These are phyloP conservation scores for Thereva unica DNA, from an alignment of 2,888 invertebrate genomes.

Conservation along the genomic window DNA sequence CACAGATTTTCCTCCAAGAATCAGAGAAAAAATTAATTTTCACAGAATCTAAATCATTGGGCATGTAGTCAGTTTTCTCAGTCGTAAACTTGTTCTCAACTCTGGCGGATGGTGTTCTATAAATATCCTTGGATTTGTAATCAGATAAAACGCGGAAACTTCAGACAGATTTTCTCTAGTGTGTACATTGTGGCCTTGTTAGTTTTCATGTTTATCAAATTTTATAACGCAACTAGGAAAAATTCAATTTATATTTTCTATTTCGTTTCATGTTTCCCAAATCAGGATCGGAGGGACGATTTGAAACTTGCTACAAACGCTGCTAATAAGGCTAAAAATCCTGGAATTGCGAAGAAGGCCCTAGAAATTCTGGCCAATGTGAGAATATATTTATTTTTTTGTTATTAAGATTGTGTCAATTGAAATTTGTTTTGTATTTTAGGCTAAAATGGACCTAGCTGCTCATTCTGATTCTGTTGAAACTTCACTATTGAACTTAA, in stretches of 20 bases:
- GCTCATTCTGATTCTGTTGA: slow-evolving; percentile 55
- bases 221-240: background rate
- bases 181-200: slow-evolving; percentile 5
- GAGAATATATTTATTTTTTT: slow-evolving; percentile 18
- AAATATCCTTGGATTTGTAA: slow-evolving; percentile 22
- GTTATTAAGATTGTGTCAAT: background rate
- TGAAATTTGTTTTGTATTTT: slow-evolving; percentile 23
- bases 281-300: slow-evolving; percentile 44
- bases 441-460: slow-evolving; percentile 56
- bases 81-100: slow-evolving; percentile 8
- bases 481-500: slow-evolving; percentile 53
- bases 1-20: too few species aligned
- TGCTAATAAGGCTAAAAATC: slow-evolving; percentile 42
- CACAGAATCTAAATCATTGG: slow-evolving; percentile 4
- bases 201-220: slow-evolving; percentile 5
- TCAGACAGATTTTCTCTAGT: background rate
- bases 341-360: slow-evolving; percentile 41
- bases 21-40: too few species aligned
- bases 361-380: slow-evolving; percentile 45
- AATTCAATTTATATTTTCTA: background rate
- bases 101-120: slow-evolving; percentile 22
- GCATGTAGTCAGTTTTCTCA: background rate
- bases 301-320: slow-evolving; percentile 45
- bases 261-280: slow-evolving; percentile 12
- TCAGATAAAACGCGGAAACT: background rate